phyloP scores from a whole-genome alignment of 2,797 vertebrate genomes.

The Microhierax caerulescens region DNA sequence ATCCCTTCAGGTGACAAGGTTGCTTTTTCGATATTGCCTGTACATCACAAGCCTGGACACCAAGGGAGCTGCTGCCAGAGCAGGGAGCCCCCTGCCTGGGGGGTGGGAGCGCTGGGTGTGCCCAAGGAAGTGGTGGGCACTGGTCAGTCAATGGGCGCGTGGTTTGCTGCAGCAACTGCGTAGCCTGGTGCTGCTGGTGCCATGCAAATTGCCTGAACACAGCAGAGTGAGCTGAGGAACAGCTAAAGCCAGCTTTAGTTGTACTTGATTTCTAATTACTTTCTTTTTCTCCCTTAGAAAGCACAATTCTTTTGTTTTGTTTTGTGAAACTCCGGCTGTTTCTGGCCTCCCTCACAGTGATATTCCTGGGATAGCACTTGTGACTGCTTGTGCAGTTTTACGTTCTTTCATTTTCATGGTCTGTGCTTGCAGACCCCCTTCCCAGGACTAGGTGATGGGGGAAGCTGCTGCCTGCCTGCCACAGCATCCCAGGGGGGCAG shows the following conservation, averaged over 20 bases:
- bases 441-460: background rate
- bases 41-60: background rate
- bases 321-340: background rate
- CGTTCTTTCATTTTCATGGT: background rate
- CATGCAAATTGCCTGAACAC: background rate
- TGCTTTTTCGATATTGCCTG: background rate
- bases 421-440: background rate
- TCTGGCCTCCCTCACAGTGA: background rate
- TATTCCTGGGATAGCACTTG: background rate
- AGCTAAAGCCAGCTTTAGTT: background rate
- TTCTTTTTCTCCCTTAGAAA: background rate
- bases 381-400: background rate
- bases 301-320: background rate
- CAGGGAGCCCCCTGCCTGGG: background rate
- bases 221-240: background rate
- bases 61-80: accelerated
- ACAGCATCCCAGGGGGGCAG: background rate
- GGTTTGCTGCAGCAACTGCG: background rate
- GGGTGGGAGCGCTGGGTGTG: background rate
- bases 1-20: background rate
- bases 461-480: background rate
- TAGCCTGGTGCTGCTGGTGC: background rate
- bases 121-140: background rate
- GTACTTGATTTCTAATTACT: background rate
- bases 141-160: accelerated